Percentiles rank a stretch among this genome's conserved stretches.
These are phyloP conservation scores for Netelia virgata DNA, from an alignment of 2,888 invertebrate species.

Conservation along the genomic window DNA sequence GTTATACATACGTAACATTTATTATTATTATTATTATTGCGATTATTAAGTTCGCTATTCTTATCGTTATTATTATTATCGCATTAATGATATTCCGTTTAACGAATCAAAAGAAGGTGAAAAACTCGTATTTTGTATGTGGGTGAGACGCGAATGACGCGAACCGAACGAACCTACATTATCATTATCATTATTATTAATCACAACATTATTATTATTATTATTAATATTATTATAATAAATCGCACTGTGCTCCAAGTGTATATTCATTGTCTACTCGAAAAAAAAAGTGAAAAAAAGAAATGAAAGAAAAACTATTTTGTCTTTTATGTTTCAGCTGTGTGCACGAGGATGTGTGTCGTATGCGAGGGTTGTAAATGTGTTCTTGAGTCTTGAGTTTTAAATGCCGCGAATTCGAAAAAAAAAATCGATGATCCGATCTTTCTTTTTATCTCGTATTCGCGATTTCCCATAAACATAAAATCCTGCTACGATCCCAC, in stretches of 20 bases:
- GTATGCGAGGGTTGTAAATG: conserved; percentile 37
- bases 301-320: neutral
- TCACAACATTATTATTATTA: conserved; percentile 70
- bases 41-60: conserved; percentile 9
- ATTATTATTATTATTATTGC: conserved; percentile 47
- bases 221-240: conserved; percentile 81
- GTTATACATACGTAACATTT: conserved; percentile 51
- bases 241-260: conserved; percentile 82
- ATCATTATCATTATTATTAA: conserved; percentile 70
- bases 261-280: conserved; percentile 70
- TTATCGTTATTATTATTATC: conserved; percentile 62
- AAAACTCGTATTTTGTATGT: conserved; percentile 79
- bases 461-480: neutral
- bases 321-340: conserved; percentile 73
- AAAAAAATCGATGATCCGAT: neutral
- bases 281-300: conserved; percentile 4
- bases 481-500: conserved; percentile 1
- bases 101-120: conserved; percentile 74
- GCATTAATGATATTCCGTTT: conserved; percentile 76
- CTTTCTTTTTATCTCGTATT: neutral
- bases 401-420: neutral
- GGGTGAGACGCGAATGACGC: conserved; percentile 70
- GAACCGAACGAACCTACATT: conserved; percentile 72
- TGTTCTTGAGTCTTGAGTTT: conserved; percentile 1
- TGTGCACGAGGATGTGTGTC: conserved; percentile 62